Evolutionary conservation across 2,113 vertebrate genomes (phyloP), one percentile per base, ranked within the genome.

Genomic region (Ictalurus furcatus): DNA sequence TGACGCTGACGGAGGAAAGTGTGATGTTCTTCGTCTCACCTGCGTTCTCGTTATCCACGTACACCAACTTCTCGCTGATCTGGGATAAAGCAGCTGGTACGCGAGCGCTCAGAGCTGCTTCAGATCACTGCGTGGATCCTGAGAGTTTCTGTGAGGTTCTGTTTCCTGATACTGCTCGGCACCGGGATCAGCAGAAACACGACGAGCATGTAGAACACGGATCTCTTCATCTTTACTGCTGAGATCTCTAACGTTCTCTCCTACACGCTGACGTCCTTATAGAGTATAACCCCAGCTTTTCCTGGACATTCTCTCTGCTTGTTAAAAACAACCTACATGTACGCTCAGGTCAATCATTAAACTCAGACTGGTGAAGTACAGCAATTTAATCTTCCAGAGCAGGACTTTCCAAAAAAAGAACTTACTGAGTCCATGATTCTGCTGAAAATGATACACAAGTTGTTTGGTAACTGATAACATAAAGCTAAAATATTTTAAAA

Each of bases 31-130:
- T 30, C 19, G 2, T 74, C 58, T 88, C 48, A 88, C 87, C 87
- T 58, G 61, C 9, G 9, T 48, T 83, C 85, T 86, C 52, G 2
- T 85, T 87, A 79, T 87, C 84, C 69, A 59, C 73, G 85, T 82
- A 71, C 63, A 2, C 23, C 44, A 88, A 82, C 48, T 44, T 82
- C 34, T 34, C 34, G 34, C 34, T 88, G 40, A 88, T 80, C 63
- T 86, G 63, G 2, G 79, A 34, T 23, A 89, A n/a, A 17, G 73
- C 1, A 23, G 63, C 69, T 14, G 19, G 30, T 59, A 48, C 48
- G 59, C 52, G 11, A 82, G 34, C 34, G 30, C 6, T 86, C 52
- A 67, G 23, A 85, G 30, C 48, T 86, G 44, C 80, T 84, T 87
- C 71, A 87, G 13, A 25, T 65, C 85, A 65, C 7, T 23, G 25